Evolutionary conservation across 2,797 vertebrate species (phyloP).

Genomic region (Channa striata): DNA sequence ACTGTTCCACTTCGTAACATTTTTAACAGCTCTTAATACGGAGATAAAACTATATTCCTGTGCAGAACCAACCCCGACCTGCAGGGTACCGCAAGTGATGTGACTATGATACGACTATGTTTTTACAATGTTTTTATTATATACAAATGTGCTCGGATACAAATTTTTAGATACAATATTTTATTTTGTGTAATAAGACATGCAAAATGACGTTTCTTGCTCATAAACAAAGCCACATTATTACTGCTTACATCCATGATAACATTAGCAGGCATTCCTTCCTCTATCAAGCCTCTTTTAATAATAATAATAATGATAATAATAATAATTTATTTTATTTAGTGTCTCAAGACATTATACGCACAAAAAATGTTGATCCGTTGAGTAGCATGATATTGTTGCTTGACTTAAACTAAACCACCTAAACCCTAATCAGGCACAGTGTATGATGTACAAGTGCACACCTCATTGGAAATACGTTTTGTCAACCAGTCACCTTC

Average conservation of each 20-base stretch:
- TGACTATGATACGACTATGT: no score
- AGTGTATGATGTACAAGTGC: background rate
- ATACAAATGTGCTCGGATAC: no score
- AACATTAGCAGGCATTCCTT: background rate
- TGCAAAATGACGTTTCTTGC: background rate
- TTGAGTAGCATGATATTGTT: background rate
- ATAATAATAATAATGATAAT: no score
- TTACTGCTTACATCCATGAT: background rate
- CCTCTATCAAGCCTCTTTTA: background rate
- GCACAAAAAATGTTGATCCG: background rate
- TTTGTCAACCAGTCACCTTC: no score
- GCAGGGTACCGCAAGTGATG: background rate
- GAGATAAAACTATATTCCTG: background rate
- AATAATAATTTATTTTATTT: no score
- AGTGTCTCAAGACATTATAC: background rate
- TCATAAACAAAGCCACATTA: background rate
- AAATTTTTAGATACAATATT: no score
- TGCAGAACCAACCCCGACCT: background rate
- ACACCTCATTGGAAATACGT: no score
- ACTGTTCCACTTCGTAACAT: conserved; percentile 18
- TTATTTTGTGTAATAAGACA: background rate
- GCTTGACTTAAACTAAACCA: conserved; percentile 4
- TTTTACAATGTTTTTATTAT: no score
- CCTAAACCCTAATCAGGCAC: conserved; percentile 9
- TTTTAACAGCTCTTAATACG: background rate